phyloP scores from a whole-genome alignment of 2,113 vertebrate species.

The Leptobrachium leishanense region DNA sequence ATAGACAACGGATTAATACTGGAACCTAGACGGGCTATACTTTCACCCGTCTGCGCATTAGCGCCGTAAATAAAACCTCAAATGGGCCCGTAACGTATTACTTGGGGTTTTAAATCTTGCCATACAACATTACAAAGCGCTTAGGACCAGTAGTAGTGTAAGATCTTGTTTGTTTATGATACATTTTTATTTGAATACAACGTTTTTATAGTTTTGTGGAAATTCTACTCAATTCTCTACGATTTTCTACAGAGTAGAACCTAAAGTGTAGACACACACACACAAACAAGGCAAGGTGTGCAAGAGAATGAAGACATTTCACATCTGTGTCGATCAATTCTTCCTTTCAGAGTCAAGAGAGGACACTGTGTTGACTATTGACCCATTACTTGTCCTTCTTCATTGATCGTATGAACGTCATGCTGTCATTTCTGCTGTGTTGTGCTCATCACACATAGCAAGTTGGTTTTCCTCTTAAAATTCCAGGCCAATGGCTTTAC shows the following conservation, averaged over 20 bases:
- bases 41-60: slow-evolving; percentile 50
- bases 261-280: too few species aligned
- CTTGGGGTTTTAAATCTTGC: neutral
- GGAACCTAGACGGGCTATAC: neutral
- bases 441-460: too few species aligned
- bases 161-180: neutral
- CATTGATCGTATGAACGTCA: too few species aligned
- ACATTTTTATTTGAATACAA: neutral
- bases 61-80: slow-evolving; percentile 57
- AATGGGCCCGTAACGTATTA: slow-evolving; percentile 50
- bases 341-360: too few species aligned
- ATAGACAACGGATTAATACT: neutral
- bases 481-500: too few species aligned
- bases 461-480: too few species aligned
- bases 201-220: neutral
- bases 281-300: too few species aligned
- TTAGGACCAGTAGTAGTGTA: neutral
- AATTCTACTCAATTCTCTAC: neutral
- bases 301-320: too few species aligned
- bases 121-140: neutral
- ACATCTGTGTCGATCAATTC: too few species aligned
- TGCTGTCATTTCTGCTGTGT: too few species aligned
- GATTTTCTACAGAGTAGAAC: neutral
- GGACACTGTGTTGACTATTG: too few species aligned
- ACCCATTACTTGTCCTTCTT: too few species aligned